Base-by-base conservation (phyloP, 2,797 vertebrate species). In the Parambassis ranga region DNA sequence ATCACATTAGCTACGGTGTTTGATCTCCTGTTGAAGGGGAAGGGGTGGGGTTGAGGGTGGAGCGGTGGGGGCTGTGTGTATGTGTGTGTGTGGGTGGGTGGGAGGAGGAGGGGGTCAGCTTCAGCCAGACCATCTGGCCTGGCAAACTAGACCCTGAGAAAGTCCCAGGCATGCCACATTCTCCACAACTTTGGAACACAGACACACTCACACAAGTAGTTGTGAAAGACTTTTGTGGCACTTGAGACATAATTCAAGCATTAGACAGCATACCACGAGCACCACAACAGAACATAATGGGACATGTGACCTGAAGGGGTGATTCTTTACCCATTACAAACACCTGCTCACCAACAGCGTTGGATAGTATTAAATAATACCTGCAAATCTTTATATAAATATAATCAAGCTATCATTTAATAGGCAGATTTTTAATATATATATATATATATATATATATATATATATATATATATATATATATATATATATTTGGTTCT, bases 1-100 rank as follows among this genome's bases (percentile, higher is more conserved):
- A 93, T 90, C 89, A 90, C 90, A 90, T 94, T 94, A 93, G 91
- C 89, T 75, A 91, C 51, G 83, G 82, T 90, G 91, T 93, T 93
- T 93, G 92, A 92, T 92, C 92, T 91, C 81, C 75, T 82, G 85
- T 88, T 85, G 81, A 52, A 63, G 75, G 69, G 79, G 72, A 74
- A 58, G 74, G 72, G 73, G 42, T 20, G 51, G 60, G 44, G n/a
- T 3, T 3, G 20, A 4, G 20, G 20, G 20, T n/a, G n/a, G n/a
- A n/a, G n/a, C n/a, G n/a, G n/a, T n/a, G n/a, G n/a, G n/a, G n/a
- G n/a, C n/a, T n/a, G n/a, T n/a, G n/a, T n/a, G n/a, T n/a, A n/a
- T n/a, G n/a, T n/a, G n/a, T n/a, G n/a, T n/a, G n/a, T n/a, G n/a
- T n/a, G n/a, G n/a, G n/a, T n/a, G n/a, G n/a, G n/a, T n/a, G n/a